Base-by-base conservation (phyloP, 2,113 vertebrate species). In the Uria aalge region DNA sequence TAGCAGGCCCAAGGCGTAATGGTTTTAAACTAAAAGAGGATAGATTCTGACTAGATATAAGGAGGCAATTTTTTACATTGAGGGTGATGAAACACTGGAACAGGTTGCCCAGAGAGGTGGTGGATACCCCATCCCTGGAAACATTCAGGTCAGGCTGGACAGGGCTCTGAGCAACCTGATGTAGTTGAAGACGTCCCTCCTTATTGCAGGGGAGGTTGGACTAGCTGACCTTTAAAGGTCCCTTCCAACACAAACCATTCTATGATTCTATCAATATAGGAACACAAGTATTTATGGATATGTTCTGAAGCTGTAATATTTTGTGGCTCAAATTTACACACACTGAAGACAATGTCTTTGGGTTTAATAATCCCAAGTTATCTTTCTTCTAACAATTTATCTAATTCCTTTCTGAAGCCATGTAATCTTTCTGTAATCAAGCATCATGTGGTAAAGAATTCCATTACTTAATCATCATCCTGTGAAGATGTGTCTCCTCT, bases 61-160 rank as follows among this genome's bases (percentile, higher is more conserved):
- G 21, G 24, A 52, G 40, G n/a, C n/a, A 3, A 8, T 29, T 21
- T 59, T 53, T 36, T 34, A 14, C 4, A 0, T 2, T 50, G 14
- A 40, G 4, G 3, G 6, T 53, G 9, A 11, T 87, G 34, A 75
- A 45, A 36, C 38, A 12, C 6, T 40, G 30, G 27, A 8, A 26
- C 4, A 29, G 4, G 14, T 64, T 74, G 6, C 13, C 8, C 15
- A 57, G 34, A 40, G 23, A 26, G 15, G 3, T n/a, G 2, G 2
- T 34, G 8, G 24, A 17, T 32, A 15, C 5, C 23, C 5, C 23
- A 48, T 9, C 10, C 11, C 8, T 36, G 15, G 36, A 43, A 90
- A 52, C 1, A 9, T 2, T 52, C 5, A 38, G 19, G 8, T 7
- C 4, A 32, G 22, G 7, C 7, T 47, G 15, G 12, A 60, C 0